These are phyloP conservation scores for Noctua janthina DNA, from an alignment of 2,888 invertebrate species.

Conservation along the genomic window DNA sequence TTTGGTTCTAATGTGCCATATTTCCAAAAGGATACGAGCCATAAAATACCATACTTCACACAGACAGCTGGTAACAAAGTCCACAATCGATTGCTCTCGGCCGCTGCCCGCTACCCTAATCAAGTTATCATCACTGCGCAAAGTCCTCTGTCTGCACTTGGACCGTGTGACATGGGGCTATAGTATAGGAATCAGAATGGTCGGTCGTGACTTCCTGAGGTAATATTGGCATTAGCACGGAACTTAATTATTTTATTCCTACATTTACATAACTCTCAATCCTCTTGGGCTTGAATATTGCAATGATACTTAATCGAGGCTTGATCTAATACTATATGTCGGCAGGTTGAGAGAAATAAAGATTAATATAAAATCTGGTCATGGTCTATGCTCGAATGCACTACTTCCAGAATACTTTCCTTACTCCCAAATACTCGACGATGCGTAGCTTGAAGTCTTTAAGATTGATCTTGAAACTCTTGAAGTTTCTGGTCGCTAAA, in stretches of 20 bases:
- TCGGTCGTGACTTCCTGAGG: background rate
- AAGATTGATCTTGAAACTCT: background rate
- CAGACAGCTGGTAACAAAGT: conserved; percentile 4
- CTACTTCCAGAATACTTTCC: background rate
- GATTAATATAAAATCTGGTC: background rate
- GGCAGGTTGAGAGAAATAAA: background rate
- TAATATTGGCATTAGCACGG: conserved; percentile 5
- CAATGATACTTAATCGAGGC: background rate
- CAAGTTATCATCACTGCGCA: conserved; percentile 23
- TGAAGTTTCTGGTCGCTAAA: background rate
- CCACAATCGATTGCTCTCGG: conserved; percentile 8
- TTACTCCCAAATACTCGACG: background rate
- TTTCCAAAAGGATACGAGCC: background rate
- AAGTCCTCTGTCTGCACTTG: conserved; percentile 14
- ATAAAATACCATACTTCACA: background rate
- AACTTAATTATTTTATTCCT: conserved; percentile 10
- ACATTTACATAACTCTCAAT: background rate
- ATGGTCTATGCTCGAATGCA: background rate
- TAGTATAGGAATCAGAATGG: background rate
- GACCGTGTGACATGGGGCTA: background rate
- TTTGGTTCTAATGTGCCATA: background rate
- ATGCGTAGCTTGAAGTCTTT: background rate
- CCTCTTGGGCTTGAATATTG: background rate
- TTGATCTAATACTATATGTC: background rate
- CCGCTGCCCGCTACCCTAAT: conserved; percentile 29